These are phyloP conservation scores for Dusona sp. DNA, from an alignment of 2,888 invertebrate genomes.

Conservation along the genomic window DNA sequence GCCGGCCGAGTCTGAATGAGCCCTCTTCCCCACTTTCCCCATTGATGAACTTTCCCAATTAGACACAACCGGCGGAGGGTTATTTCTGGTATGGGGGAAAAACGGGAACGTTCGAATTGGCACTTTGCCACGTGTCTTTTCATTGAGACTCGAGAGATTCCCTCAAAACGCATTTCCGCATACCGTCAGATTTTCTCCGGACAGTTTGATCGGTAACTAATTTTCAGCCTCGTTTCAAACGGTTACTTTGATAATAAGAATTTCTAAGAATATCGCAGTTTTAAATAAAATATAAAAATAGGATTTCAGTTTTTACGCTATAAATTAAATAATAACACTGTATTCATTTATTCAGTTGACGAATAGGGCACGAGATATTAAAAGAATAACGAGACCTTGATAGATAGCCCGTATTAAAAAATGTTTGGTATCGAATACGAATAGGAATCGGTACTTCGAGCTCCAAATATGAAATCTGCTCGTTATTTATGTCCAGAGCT, in stretches of 20 bases:
- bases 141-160: conserved; percentile 8
- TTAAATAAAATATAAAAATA: too few species aligned
- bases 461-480: too few species aligned
- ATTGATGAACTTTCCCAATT: conserved; percentile 30
- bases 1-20: background rate
- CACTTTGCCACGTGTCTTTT: background rate
- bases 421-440: too few species aligned
- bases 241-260: background rate
- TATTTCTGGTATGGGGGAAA: conserved; percentile 15
- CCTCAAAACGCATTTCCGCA: conserved; percentile 1
- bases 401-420: too few species aligned
- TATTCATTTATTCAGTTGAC: too few species aligned
- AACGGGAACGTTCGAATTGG: background rate
- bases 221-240: background rate
- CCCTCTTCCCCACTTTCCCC: background rate
- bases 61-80: background rate
- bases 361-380: too few species aligned
- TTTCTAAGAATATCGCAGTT: too few species aligned
- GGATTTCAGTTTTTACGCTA: too few species aligned
- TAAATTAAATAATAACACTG: too few species aligned
- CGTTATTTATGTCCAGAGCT: too few species aligned
- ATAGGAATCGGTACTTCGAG: too few species aligned
- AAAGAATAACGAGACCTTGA: too few species aligned
- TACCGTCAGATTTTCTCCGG: background rate
- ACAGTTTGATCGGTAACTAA: background rate